A percentile compares a stretch with the other conserved stretches of the same genome.
phyloP scores from a whole-genome alignment of 2,888 invertebrate species.

The Tridacna gigas region DNA sequence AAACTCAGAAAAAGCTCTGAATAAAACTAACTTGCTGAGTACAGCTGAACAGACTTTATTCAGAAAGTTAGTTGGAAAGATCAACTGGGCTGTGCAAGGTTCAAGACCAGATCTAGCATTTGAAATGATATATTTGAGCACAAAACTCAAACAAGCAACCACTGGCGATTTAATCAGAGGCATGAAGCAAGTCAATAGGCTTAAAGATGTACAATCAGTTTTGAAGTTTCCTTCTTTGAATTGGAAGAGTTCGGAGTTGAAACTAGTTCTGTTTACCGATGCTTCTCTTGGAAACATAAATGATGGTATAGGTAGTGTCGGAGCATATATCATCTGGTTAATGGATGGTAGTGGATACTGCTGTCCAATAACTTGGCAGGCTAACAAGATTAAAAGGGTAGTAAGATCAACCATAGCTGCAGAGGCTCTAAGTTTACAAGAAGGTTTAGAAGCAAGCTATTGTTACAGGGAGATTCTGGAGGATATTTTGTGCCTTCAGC shows the following conservation, averaged over 20 bases:
- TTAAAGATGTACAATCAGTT: constrained; percentile 43
- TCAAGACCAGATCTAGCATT: constrained; percentile 39
- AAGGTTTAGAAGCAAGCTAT: constrained; percentile 33
- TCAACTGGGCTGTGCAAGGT: constrained; percentile 7
- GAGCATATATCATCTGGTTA: constrained; percentile 49
- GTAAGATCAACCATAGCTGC: constrained; percentile 58
- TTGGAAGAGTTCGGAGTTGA: not conserved
- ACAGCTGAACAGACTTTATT: constrained; percentile 30
- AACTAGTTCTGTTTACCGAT: constrained; percentile 43
- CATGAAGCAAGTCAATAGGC: constrained; percentile 31
- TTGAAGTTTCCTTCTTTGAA: constrained; percentile 34
- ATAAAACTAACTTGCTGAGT: constrained; percentile 20
- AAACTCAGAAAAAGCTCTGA: constrained; percentile 17
- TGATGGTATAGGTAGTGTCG: constrained; percentile 55
- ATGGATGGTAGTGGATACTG: constrained; percentile 44
- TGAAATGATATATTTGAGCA: constrained; percentile 50
- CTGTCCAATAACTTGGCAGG: constrained; percentile 56
- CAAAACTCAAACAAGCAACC: constrained; percentile 41
- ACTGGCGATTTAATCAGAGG: constrained; percentile 28
- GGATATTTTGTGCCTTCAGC: not conserved
- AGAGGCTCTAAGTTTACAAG: constrained; percentile 52
- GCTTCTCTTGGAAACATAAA: constrained; percentile 54
- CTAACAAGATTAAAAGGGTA: constrained; percentile 59
- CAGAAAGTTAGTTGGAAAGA: constrained; percentile 22
- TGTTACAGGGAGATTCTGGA: constrained; percentile 38